Conservation (phyloP, 2,797 vertebrate species). For the Eulemur albifrons region DNA sequence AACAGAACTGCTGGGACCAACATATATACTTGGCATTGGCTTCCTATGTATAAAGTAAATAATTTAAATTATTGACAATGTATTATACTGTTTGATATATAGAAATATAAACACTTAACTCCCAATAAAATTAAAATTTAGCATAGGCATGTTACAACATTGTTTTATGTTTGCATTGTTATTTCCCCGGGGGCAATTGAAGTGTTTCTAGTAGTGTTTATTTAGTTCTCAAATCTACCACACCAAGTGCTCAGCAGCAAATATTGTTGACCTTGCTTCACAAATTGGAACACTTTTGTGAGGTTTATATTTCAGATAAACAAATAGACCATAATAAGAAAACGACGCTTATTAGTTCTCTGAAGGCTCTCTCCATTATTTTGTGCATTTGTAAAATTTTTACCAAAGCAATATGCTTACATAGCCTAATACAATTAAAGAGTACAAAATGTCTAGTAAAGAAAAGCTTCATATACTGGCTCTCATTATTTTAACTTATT, state of each 20-base stretch:
- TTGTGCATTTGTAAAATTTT: not conserved
- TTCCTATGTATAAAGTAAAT: not conserved
- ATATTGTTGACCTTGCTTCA: not conserved
- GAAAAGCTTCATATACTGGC: not conserved
- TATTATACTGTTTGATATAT: not conserved
- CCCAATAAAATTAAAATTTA: not conserved
- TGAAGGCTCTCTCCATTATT: not conserved
- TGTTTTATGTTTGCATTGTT: not conserved
- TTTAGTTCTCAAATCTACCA: not conserved
- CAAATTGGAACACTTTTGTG: not conserved
- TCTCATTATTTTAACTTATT: slow-evolving; percentile 40
- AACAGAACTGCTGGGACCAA: not conserved
- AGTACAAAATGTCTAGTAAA: not conserved
- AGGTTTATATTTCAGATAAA: not conserved
- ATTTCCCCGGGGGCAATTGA: not conserved
- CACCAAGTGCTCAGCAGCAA: not conserved
- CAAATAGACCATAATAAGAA: not conserved
- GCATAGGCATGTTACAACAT: not conserved
- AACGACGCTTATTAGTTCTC: not conserved
- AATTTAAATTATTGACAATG: not conserved
- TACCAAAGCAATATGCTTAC: not conserved
- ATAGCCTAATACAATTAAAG: not conserved
- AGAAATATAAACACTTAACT: not conserved
- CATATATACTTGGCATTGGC: not conserved
- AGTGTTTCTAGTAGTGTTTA: not conserved